Base-by-base conservation (phyloP, 2,113 vertebrate genomes). In the Loxodonta africana region DNA sequence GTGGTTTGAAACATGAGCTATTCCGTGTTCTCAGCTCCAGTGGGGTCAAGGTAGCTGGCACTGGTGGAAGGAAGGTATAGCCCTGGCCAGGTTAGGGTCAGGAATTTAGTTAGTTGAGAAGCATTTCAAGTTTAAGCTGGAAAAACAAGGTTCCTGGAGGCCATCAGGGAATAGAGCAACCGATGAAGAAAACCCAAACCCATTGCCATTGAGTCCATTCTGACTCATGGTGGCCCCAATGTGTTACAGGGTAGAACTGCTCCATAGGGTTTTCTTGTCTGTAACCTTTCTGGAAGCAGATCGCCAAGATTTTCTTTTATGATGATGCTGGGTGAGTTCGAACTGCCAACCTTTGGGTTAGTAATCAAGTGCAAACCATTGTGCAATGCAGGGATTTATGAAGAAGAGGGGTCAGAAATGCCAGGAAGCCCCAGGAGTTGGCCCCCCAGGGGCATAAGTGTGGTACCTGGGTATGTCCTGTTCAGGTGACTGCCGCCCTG, bases 1-100 rank as follows among this genome's bases (percentile, higher is more conserved):
- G 73, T 51, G 41, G 80, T 60, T 96, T 44, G 86, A 94, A 94
- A 95, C 69, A 41, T 20, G 62, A 96, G 78, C 80, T 62, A 67
- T 76, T 84, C 15, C 3, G 44, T 33, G 12, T 30, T 84, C 41
- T 17, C 25, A 6, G 33, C 62, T 69, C 77, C 41, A n/a, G 20
- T 26, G n/a, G 37, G 20, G 17, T 94, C 33, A 41, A 26, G 57
- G 57, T 83, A 17, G 84, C 69, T 20, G 4, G 57, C 21, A 10
- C 48, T 62, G 30, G 30, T 15, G 53, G 57, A 62, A 63, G 41
- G 48, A 81, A n/a, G 37, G 33, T 26, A 60, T 85, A 74, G n/a
- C 25, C 41, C 44, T 17, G 20, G 76, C 71, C 67, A 53, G 23
- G 26, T 4, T 63, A 84, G 44, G 83, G 17, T 85, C 53, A 41